Evolutionary conservation across 1,140 invertebrate genomes (phyloP).

Genomic region (Drosophila tropicalis): DNA sequence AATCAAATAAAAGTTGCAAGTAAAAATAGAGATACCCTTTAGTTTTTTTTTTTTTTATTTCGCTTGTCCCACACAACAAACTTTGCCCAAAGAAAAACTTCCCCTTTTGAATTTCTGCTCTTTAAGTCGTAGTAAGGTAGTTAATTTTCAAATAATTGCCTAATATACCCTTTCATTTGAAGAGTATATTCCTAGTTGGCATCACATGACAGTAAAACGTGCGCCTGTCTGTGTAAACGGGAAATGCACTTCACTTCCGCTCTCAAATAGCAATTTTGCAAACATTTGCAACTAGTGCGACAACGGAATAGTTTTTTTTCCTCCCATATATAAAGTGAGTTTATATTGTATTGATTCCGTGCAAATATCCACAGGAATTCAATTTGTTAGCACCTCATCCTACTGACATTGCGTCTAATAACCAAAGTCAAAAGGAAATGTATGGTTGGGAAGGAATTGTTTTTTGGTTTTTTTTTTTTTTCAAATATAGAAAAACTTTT

Average conservation of each 20-base stretch:
- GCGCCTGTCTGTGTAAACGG: slow-evolving; percentile 31
- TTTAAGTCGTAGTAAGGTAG: no score
- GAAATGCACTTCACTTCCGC: slow-evolving; percentile 61
- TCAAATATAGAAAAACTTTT: slow-evolving; percentile 51
- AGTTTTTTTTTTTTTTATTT: neutral
- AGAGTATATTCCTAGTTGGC: neutral
- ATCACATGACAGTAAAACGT: neutral
- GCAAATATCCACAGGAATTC: slow-evolving; percentile 55
- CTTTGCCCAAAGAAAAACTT: no score
- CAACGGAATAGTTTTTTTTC: slow-evolving; percentile 28
- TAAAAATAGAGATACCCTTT: neutral
- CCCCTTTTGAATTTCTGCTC: no score
- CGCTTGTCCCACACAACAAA: neutral
- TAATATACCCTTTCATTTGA: slow-evolving; percentile 9
- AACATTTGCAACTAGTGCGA: slow-evolving; percentile 57
- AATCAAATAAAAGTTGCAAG: neutral
- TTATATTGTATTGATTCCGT: slow-evolving; percentile 58
- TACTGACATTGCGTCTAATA: slow-evolving; percentile 5
- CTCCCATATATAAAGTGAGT: neutral
- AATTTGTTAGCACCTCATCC: slow-evolving; percentile 45
- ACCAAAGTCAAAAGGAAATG: neutral
- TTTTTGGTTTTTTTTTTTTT: no score
- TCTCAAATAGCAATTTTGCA: slow-evolving; percentile 58
- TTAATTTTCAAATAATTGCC: no score
- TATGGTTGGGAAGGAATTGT: slow-evolving; percentile 8